Conservation (phyloP, 2,797 vertebrate genomes). For the Schizopygopsis malacanthus region DNA sequence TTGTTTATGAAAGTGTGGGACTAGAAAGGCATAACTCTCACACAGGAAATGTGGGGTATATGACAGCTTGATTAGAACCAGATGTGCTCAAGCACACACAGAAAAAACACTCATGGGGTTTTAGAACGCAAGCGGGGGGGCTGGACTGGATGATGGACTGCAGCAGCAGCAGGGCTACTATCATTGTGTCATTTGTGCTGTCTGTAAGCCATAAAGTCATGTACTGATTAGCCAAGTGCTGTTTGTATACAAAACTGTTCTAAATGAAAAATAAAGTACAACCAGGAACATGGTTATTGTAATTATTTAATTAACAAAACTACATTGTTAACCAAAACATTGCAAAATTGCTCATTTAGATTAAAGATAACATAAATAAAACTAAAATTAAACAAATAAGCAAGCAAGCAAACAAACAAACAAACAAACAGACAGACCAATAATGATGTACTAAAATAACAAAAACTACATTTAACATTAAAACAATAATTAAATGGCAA, state of each 20-base stretch:
- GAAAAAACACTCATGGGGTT: background rate
- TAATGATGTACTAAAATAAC: background rate
- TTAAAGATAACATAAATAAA: no score
- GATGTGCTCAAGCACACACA: conserved; percentile 45
- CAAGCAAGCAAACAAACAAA: no score
- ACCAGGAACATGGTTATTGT: background rate
- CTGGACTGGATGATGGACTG: no score
- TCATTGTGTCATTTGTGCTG: background rate
- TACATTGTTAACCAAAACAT: background rate
- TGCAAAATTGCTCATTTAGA: no score
- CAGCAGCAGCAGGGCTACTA: background rate
- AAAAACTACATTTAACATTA: no score
- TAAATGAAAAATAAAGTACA: background rate
- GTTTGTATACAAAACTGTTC: background rate
- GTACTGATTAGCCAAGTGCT: background rate
- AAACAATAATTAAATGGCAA: no score
- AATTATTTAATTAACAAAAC: background rate
- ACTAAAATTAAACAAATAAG: no score
- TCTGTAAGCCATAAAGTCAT: background rate
- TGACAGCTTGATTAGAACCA: conserved; percentile 51
- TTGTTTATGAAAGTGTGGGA: conserved; percentile 6
- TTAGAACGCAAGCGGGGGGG: background rate
- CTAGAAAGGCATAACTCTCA: conserved; percentile 31
- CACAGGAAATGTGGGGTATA: conserved; percentile 50
- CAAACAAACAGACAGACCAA: no score